Percentiles rank a stretch among this genome's conserved stretches.
These are phyloP conservation scores for Heliconius congener DNA, from an alignment of 1,140 invertebrate genomes.

Conservation along the genomic window DNA sequence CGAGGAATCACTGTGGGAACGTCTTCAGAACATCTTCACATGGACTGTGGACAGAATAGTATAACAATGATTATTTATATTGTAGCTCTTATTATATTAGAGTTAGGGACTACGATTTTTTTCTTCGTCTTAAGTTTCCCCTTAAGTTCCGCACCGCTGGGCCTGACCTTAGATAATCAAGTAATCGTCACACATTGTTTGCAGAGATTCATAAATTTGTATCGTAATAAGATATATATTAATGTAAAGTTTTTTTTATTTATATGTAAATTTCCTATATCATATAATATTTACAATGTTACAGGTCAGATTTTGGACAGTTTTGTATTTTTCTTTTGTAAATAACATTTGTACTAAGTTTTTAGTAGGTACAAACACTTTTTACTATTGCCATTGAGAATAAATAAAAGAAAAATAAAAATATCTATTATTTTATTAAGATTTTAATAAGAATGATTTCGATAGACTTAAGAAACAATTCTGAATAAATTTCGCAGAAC, in stretches of 20 bases:
- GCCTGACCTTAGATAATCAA: slow-evolving; percentile 74
- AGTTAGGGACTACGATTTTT: slow-evolving; percentile 18
- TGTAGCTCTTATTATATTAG: slow-evolving; percentile 16
- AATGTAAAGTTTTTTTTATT: slow-evolving; percentile 27
- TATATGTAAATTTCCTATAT: slow-evolving; percentile 19
- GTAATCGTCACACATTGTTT: slow-evolving; percentile 75
- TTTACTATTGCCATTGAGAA: no score
- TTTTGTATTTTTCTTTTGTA: background rate
- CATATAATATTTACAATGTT: background rate
- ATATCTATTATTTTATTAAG: background rate
- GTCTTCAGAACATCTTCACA: slow-evolving; percentile 79
- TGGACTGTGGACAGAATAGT: slow-evolving; percentile 39
- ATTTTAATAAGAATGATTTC: background rate
- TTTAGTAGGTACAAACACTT: no score
- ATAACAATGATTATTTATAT: background rate
- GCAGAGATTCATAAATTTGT: slow-evolving; percentile 64
- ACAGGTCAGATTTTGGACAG: slow-evolving; percentile 14
- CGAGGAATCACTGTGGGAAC: slow-evolving; percentile 77
- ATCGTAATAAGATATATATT: slow-evolving; percentile 30
- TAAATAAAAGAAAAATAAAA: no score
- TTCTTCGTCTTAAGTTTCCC: slow-evolving; percentile 25
- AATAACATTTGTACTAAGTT: no score
- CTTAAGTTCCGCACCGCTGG: slow-evolving; percentile 70
- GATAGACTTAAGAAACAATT: background rate
- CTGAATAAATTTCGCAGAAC: no score